A percentile compares a stretch with the other conserved stretches of the same genome.
Conservation (phyloP, 2,113 vertebrate genomes). For the Oxyruncus cristatus region DNA sequence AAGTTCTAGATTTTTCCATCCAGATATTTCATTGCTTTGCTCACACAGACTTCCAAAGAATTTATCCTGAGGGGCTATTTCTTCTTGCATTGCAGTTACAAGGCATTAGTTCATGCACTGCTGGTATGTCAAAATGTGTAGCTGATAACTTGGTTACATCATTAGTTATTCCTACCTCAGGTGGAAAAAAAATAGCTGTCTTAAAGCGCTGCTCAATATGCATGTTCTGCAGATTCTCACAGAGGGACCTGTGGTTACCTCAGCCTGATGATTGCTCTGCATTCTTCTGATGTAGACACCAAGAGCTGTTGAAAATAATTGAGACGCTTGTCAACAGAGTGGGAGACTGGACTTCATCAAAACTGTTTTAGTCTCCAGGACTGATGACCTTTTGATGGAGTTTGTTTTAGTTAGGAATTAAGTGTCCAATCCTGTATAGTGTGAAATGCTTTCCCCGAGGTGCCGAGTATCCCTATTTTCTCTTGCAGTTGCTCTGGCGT, state of each 20-base stretch:
- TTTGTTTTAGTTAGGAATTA: constrained; percentile 80
- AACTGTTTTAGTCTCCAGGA: constrained; percentile 85
- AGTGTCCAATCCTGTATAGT: constrained; percentile 68
- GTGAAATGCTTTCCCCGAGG: constrained; percentile 53
- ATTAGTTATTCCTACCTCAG: constrained; percentile 83
- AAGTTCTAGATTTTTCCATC: constrained; percentile 60
- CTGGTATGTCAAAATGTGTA: constrained; percentile 76
- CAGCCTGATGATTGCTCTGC: constrained; percentile 82
- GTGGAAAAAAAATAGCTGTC: constrained; percentile 75
- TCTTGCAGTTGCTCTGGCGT: neutral
- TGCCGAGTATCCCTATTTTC: neutral
- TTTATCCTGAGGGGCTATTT: constrained; percentile 57
- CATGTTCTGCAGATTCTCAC: constrained; percentile 71
- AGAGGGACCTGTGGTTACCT: constrained; percentile 78
- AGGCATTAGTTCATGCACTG: constrained; percentile 68
- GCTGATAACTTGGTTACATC: constrained; percentile 80
- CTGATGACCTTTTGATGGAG: constrained; percentile 87
- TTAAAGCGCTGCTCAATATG: constrained; percentile 40
- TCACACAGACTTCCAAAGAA: constrained; percentile 40
- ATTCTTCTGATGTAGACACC: constrained; percentile 88
- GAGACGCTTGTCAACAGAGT: constrained; percentile 92
- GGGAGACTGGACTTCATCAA: constrained; percentile 85
- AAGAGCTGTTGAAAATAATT: constrained; percentile 95
- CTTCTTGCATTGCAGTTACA: constrained; percentile 39
- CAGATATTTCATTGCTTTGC: constrained; percentile 63